A percentile compares a stretch with the other conserved stretches of the same genome.
phyloP scores from a whole-genome alignment of 30 jellyfish, hydroid and myxozoan genomes.

The Pelagia noctiluca region DNA sequence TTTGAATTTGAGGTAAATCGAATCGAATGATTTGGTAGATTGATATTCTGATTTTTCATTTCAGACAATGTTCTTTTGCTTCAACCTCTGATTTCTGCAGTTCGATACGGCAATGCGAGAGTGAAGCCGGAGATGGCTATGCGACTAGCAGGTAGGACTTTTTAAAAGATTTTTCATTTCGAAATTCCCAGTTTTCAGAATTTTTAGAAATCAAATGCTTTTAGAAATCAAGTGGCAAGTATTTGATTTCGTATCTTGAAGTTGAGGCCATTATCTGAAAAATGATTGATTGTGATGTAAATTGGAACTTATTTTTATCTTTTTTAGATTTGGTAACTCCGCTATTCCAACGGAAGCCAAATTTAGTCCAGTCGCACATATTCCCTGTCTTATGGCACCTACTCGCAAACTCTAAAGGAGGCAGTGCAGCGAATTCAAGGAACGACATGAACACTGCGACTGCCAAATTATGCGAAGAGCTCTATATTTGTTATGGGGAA shows the following conservation, averaged over 20 bases:
- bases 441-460: constrained; percentile 75
- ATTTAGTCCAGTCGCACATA: constrained; percentile 61
- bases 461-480: constrained; percentile 67
- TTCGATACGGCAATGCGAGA: constrained; percentile 84
- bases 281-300: no score
- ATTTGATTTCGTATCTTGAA: no score
- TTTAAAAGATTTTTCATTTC: neutral
- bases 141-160: constrained; percentile 85
- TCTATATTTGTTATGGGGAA: constrained; percentile 78
- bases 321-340: constrained; percentile 80
- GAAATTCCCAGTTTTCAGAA: no score
- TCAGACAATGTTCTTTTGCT: constrained; percentile 76
- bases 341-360: constrained; percentile 79
- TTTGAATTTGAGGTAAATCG: no score
- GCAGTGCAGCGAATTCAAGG: constrained; percentile 85
- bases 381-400: constrained; percentile 92
- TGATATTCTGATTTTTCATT: constrained; percentile 1
- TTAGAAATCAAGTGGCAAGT: no score
- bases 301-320: neutral
- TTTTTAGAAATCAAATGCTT: no score
- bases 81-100: constrained; percentile 89
- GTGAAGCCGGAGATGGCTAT: constrained; percentile 91
- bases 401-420: constrained; percentile 67
- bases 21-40: no score
- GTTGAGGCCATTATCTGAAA: no score